Base-by-base conservation (phyloP, 1,140 invertebrate genomes). In the Agraylea sexmaculata region DNA sequence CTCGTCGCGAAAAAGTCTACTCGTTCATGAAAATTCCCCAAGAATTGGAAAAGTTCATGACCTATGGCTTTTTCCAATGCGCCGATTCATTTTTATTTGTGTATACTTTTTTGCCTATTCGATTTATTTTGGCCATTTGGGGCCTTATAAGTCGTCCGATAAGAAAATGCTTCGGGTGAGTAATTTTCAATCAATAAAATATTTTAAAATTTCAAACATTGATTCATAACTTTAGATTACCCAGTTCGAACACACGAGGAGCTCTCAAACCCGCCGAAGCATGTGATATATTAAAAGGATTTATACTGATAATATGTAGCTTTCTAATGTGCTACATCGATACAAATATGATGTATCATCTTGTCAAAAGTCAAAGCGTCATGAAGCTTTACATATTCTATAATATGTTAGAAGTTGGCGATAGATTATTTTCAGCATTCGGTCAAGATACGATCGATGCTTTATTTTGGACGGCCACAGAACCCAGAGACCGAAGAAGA, bases 331-430 rank as follows among this genome's bases (percentile, higher is more conserved):
- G 81, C 46, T 85, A 87, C 53, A 78, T 98, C 38, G 95, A 99
- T 59, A 96, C 92, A 8, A 96, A 94, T 46, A 89, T 98, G 71
- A 82, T 99, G 70, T 99, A 99, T 66, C 96, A 99, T 66, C 70
- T 97, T 47, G 94, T 99, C 18, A 92, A 98, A 61, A 94, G 89
- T 54, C 96, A 99, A 59, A 94, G 92, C 37, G 88, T 97, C 33
- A 97, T 99, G 57, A 99, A 99, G 60, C 67, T 99, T 32, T 99
- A 99, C 59, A 94, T 99, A 58, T 96, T 99, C 67, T 99, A 93
- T 60, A 99, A 99, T 67, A 98, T 99, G 91, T 66, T 99, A 34
- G 96, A 99, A 72, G 93, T 95, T 27, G 90, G 87, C 13, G 94
- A 98, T 67, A 72, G 88, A 48, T 67, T 99, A 31, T 87, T 97